phyloP scores from a whole-genome alignment of 2,797 vertebrate genomes.

The Cossypha polioptera region DNA sequence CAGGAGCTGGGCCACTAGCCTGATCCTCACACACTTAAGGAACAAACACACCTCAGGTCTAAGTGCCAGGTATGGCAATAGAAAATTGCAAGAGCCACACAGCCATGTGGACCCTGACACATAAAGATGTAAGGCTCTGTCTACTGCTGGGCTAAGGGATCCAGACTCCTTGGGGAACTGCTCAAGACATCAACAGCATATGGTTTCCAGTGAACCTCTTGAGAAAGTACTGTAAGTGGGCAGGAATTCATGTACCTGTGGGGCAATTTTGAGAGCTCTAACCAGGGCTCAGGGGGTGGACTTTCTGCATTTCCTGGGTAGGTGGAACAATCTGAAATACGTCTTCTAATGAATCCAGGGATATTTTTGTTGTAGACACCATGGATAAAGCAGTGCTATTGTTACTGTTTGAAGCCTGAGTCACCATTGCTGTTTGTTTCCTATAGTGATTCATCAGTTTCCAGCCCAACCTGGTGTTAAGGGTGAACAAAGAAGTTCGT shows the following conservation, averaged over 20 bases:
- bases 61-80: not conserved
- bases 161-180: not conserved
- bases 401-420: slow-evolving; percentile 9
- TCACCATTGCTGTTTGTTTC: slow-evolving; percentile 52
- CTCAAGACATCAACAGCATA: not conserved
- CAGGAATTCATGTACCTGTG: not conserved
- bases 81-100: not conserved
- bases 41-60: not conserved
- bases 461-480: slow-evolving; percentile 29
- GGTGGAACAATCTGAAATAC: not conserved
- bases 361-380: slow-evolving; percentile 8
- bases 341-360: not conserved
- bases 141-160: not conserved
- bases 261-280: not conserved
- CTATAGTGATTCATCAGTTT: slow-evolving; percentile 53
- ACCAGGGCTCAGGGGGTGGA: not conserved
- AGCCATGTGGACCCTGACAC: not conserved
- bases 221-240: not conserved
- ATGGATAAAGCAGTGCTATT: not conserved
- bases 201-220: not conserved
- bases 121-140: not conserved
- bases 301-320: not conserved
- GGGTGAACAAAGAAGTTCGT: slow-evolving; percentile 42
- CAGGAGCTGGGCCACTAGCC: not conserved
- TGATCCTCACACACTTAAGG: accelerated